A percentile compares a stretch with the other conserved stretches of the same genome.
Conservation (phyloP, 2,113 vertebrate genomes). For the Okapia johnstoni region DNA sequence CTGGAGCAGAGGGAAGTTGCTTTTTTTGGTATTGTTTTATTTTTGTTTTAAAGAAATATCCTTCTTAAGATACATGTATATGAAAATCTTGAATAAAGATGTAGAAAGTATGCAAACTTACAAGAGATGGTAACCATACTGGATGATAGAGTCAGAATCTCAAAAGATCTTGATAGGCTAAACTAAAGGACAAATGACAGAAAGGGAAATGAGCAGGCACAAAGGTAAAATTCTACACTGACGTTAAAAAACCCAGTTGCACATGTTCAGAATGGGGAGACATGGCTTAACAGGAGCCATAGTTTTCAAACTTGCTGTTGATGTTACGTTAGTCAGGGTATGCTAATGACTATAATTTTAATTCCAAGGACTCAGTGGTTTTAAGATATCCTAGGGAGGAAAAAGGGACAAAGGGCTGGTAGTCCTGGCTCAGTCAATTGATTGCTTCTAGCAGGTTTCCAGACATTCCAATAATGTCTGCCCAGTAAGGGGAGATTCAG, state of each 20-base stretch:
- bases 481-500: neutral
- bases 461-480: neutral
- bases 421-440: neutral
- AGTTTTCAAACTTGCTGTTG: neutral
- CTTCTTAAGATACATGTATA: neutral
- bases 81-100: neutral
- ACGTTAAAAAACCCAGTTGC: neutral
- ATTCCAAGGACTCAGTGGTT: neutral
- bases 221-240: neutral
- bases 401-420: neutral
- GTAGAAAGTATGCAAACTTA: neutral
- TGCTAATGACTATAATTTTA: neutral
- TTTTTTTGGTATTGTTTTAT: neutral
- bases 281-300: neutral
- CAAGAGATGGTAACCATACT: neutral
- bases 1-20: neutral
- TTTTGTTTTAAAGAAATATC: slow-evolving; percentile 13
- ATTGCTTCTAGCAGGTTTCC: neutral
- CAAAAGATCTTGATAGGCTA: neutral
- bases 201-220: neutral
- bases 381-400: neutral
- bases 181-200: neutral
- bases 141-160: neutral
- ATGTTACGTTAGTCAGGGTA: neutral
- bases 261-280: neutral